Percentiles rank a stretch among this genome's conserved stretches.
Evolutionary conservation across 2,888 invertebrate genomes (phyloP).

Genomic region (Thecocarcelia acutangulata): DNA sequence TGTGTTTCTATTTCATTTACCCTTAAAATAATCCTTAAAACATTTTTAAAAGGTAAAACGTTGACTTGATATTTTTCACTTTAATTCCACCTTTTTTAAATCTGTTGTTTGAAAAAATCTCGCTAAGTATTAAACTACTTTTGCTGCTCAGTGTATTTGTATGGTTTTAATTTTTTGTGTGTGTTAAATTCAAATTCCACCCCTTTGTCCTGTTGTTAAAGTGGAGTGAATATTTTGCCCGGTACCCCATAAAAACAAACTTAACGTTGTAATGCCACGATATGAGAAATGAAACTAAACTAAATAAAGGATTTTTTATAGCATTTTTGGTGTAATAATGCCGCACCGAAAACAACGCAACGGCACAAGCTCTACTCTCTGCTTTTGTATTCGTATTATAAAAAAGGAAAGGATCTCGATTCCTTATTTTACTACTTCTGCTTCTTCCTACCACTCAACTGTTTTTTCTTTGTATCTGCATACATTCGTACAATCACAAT

Average conservation of each 20-base stretch:
- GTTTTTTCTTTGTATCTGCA: slow-evolving; percentile 37
- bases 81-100: no score
- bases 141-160: no score
- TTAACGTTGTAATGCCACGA: slow-evolving; percentile 69
- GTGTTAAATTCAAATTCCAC: slow-evolving; percentile 67
- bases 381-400: not conserved
- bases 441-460: slow-evolving; percentile 23
- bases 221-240: slow-evolving; percentile 24
- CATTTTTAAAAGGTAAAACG: no score
- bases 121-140: no score
- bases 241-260: slow-evolving; percentile 47
- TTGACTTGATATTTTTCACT: no score
- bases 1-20: no score
- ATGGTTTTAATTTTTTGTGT: slow-evolving; percentile 15
- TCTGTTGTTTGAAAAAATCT: no score
- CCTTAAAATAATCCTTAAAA: no score
- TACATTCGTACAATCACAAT: slow-evolving; percentile 36
- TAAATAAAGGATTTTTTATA: slow-evolving; percentile 69
- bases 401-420: slow-evolving; percentile 59
- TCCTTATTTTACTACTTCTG: slow-evolving; percentile 52
- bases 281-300: slow-evolving; percentile 65
- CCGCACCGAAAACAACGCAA: slow-evolving; percentile 56
- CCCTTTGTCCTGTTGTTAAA: slow-evolving; percentile 50
- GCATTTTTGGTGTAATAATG: slow-evolving; percentile 69
- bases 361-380: slow-evolving; percentile 18